Base-by-base conservation (phyloP, 2,888 invertebrate species). In the Callyntrura guangdongensis region DNA sequence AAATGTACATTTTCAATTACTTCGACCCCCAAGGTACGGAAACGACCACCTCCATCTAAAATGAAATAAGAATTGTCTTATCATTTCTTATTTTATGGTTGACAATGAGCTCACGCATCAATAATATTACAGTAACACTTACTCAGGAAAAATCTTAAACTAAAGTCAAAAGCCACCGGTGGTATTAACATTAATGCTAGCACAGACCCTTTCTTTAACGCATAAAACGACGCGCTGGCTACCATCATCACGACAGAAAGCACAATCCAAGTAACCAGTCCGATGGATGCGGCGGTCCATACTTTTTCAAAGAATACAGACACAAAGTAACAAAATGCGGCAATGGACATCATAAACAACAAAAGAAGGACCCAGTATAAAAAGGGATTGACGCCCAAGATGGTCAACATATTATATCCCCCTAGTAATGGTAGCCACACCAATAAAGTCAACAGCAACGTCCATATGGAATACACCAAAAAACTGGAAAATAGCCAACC, bases 371-470 rank as follows among this genome's bases (percentile, higher is more conserved):
- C 0, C 84, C 84, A 84, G 27, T 47, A 69, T 0, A 84, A 6
- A n/a, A 67, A 6, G 3, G 25, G 17, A 27, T 69, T 53, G 1
- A 84, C 14, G 27, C 53, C 53, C 14, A 53, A 1, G 4, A 22
- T 3, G 0, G 20, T 6, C 12, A 77, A 8, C 0, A 77, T 11
- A 47, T 47, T 49, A 14, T 11, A 25, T 12, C 25, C 49, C 92
- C 91, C 88, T 22, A 91, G 90, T 59, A 95, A 92, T 12, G 94
- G 92, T 12, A 94, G 81, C 87, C 94, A 94, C 2, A 95, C 93
- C 45, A 94, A 88, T 25, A 95, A 61, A 1, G 95, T 95, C 88
- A 95, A 95, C 49, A 95, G 92, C 25, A 77, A 17, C 3, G 85
- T 85, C 85, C 85, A 85, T 5, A 59, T 14, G 0, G 9, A 20